phyloP scores from a whole-genome alignment of 2,113 vertebrate genomes.

The human region GRCh38 chrX:50823001-50823500 shows the following conservation, averaged over 20 bases:
- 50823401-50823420: not conserved
- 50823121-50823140: too few species aligned
- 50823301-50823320: not conserved
- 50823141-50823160: too few species aligned
- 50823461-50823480: not conserved
- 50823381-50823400: conserved; percentile 3
- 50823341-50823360: conserved; percentile 3
- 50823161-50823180: too few species aligned
- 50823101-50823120: too few species aligned
- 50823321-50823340: not conserved
- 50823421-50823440: conserved; percentile 17
- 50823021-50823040: too few species aligned
- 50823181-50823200: too few species aligned
- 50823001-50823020: too few species aligned
- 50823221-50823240: conserved; percentile 5
- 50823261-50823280: not conserved
- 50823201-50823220: not conserved
- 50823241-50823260: not conserved
- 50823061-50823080: too few species aligned
- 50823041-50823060: too few species aligned
- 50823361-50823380: not conserved
- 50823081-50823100: too few species aligned
- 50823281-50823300: not conserved
- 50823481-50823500: not conserved
- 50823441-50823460: not conserved